A percentile compares a stretch with the other conserved stretches of the same genome.
phyloP scores from a whole-genome alignment of 2,888 invertebrate species.

The Digitonthophagus gazella region DNA sequence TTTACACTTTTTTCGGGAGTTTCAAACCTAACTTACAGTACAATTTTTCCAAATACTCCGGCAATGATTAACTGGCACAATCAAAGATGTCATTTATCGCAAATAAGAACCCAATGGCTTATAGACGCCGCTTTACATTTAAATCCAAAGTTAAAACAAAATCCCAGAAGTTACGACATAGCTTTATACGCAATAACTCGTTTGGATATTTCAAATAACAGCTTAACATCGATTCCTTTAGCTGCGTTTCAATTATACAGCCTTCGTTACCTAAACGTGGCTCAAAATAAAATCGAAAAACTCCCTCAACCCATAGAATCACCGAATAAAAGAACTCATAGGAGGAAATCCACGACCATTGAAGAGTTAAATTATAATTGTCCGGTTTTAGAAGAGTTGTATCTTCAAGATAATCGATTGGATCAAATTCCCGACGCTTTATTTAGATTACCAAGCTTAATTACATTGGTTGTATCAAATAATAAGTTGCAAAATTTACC shows the following conservation, averaged over 20 bases:
- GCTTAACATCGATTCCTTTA: conserved; percentile 73
- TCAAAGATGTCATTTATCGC: conserved; percentile 67
- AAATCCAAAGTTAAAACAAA: conserved; percentile 76
- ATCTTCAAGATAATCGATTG: conserved; percentile 87
- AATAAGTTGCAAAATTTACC: conserved; percentile 86
- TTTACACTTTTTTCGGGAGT: conserved; percentile 56
- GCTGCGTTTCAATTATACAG: conserved; percentile 83
- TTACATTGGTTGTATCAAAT: conserved; percentile 87
- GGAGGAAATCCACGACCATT: conserved; percentile 38
- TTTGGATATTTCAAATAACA: conserved; percentile 89
- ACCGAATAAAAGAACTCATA: conserved; percentile 40
- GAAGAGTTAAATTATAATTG: conserved; percentile 59
- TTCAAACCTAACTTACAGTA: conserved; percentile 69
- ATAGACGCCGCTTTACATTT: conserved; percentile 79
- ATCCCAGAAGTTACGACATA: conserved; percentile 63
- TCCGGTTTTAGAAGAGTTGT: conserved; percentile 84
- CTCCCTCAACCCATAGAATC: conserved; percentile 57
- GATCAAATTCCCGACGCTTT: conserved; percentile 78
- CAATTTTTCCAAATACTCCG: conserved; percentile 78
- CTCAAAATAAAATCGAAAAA: conserved; percentile 83
- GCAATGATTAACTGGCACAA: conserved; percentile 94
- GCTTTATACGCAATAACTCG: conserved; percentile 90
- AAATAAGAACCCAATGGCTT: conserved; percentile 78
- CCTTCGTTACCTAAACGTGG: conserved; percentile 78
- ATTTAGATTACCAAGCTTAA: conserved; percentile 75